Base-by-base conservation (phyloP, 2,888 invertebrate species). In the Macrophya annulata region DNA sequence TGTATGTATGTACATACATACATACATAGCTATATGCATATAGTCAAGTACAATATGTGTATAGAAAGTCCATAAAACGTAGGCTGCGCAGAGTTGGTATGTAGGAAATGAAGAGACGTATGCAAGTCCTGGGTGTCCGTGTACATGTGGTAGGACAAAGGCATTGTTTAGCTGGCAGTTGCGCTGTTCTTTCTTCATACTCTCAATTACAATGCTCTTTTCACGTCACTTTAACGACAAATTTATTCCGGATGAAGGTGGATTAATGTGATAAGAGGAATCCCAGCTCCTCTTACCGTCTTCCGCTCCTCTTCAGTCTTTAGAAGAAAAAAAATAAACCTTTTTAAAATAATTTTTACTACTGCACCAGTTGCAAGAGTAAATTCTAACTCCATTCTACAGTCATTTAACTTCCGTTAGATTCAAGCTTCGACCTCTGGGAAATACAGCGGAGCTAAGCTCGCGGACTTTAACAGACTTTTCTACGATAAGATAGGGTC, bases 191-290 rank as follows among this genome's bases (percentile, higher is more conserved):
- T 81, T 81, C 81, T 40, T 81, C 81, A 62, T 59, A 62, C 62
- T 43, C 81, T 62, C 81, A 81, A 81, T 81, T 81, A 81, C 62
- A 81, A 81, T 81, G 81, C 81, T 59, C 81, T 81, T 81, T 81
- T 81, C 62, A 81, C 43, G 62, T 59, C 62, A 62, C 43, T 81
- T 31, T 62, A 55, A 77, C 77, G 77, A 62, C 62, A 81, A 81
- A 81, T 77, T 77, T 77, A 45, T 77, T n/a, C 55, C 59, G 81
- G 59, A 81, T 62, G 79, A 9, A 21, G n/a, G 21, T 81, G 81
- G 81, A 81, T 81, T 81, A 81, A 81, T 62, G 81, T 37, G 51
- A 55, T 76, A 76, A 76, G 48, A 76, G 48, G 43, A 17, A 17
- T 3, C 40, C 55, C 55, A 55, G 55, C 55, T 55, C 8, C 37